phyloP scores from a whole-genome alignment of 2,888 invertebrate species.

The Himalopsyche anomala region DNA sequence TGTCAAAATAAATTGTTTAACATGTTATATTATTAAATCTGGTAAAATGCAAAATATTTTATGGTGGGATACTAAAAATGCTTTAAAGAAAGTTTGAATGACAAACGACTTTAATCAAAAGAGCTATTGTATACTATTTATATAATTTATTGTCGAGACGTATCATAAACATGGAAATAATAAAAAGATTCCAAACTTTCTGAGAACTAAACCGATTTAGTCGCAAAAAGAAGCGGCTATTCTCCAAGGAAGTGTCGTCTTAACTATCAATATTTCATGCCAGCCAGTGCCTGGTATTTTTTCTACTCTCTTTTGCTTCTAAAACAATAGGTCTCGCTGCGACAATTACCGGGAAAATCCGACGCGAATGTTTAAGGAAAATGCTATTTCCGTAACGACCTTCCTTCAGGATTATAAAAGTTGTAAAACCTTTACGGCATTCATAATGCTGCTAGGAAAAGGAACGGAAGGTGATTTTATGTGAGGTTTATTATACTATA shows the following conservation, averaged over 20 bases:
- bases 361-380: slow-evolving; percentile 30
- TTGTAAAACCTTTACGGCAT: slow-evolving; percentile 36
- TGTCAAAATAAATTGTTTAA: too few relatives aligned
- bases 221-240: neutral
- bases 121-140: too few relatives aligned
- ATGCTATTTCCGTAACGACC: slow-evolving; percentile 20
- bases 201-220: slow-evolving; percentile 1
- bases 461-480: neutral
- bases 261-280: slow-evolving; percentile 25
- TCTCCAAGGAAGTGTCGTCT: neutral
- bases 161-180: neutral
- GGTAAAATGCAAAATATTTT: too few relatives aligned
- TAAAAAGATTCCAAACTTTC: slow-evolving; percentile 14
- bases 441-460: slow-evolving; percentile 22
- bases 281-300: neutral
- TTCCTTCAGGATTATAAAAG: slow-evolving; percentile 38
- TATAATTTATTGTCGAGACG: too few relatives aligned
- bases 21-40: too few relatives aligned
- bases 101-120: too few relatives aligned
- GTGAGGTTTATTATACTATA: neutral
- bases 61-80: too few relatives aligned
- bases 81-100: too few relatives aligned
- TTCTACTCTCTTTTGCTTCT: neutral
- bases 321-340: slow-evolving; percentile 28
- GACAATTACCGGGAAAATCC: slow-evolving; percentile 36